A percentile compares a stretch with the other conserved stretches of the same genome.
Evolutionary conservation across 1,140 invertebrate species (phyloP).

Genomic region (Drosophila repleta): DNA sequence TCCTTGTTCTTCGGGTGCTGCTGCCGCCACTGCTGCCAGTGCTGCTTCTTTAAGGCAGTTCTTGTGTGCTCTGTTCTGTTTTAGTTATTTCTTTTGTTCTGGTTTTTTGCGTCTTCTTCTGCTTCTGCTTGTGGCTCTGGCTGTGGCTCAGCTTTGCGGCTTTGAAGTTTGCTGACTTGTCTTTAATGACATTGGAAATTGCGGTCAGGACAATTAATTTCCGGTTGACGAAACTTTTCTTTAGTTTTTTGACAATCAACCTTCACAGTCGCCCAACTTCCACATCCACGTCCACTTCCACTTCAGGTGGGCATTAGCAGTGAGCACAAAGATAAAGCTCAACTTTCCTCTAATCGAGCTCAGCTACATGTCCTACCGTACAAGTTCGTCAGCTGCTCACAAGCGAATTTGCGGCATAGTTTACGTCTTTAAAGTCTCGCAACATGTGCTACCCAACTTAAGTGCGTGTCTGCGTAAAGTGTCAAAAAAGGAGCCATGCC

Average conservation of each 20-base stretch:
- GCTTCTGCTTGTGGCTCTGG: neutral
- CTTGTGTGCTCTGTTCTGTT: constrained; percentile 58
- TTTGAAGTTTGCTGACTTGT: constrained; percentile 78
- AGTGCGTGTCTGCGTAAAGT: constrained; percentile 26
- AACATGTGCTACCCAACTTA: neutral
- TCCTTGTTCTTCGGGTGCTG: constrained; percentile 63
- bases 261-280: constrained; percentile 17
- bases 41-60: constrained; percentile 43
- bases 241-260: constrained; percentile 72
- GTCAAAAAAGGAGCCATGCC: constrained; percentile 48
- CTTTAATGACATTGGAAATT: constrained; percentile 81
- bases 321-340: constrained; percentile 53
- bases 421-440: constrained; percentile 4
- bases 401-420: neutral
- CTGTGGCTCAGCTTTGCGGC: constrained; percentile 13
- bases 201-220: constrained; percentile 80
- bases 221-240: constrained; percentile 75
- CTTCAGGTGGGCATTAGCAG: constrained; percentile 50
- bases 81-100: constrained; percentile 67
- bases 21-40: too few relatives aligned
- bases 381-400: too few relatives aligned
- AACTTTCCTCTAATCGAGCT: constrained; percentile 56
- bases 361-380: too few relatives aligned
- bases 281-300: too few relatives aligned
- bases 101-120: constrained; percentile 10